phyloP scores from a whole-genome alignment of 1,140 invertebrate genomes.

The Listronotus oregonensis region DNA sequence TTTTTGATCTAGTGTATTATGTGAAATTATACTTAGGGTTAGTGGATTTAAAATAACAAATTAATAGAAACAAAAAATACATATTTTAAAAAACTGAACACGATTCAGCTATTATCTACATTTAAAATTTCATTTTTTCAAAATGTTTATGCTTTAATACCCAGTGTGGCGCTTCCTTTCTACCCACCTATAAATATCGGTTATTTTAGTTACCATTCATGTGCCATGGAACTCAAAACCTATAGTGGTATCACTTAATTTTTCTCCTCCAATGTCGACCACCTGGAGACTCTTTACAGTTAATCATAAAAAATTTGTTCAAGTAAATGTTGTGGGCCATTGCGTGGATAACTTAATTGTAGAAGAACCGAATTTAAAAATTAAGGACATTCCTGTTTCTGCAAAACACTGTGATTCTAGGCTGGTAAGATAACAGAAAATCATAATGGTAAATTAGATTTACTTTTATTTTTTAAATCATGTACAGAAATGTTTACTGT shows the following conservation, averaged over 20 bases:
- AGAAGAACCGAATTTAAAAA: constrained; percentile 54
- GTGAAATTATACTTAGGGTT: too few relatives aligned
- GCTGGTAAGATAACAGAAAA: constrained; percentile 47
- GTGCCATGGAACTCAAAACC: constrained; percentile 77
- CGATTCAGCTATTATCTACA: too few relatives aligned
- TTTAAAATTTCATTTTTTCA: too few relatives aligned
- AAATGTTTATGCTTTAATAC: too few relatives aligned
- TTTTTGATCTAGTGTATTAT: too few relatives aligned
- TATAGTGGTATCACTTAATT: constrained; percentile 72
- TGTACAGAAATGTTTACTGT: background rate
- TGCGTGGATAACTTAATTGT: constrained; percentile 45
- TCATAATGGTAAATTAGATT: too few relatives aligned
- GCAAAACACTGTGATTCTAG: constrained; percentile 67
- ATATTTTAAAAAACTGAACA: too few relatives aligned
- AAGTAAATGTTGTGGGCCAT: constrained; percentile 74
- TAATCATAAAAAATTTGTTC: constrained; percentile 78
- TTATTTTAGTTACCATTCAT: constrained; percentile 61
- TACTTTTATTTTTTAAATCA: background rate
- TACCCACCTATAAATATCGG: too few relatives aligned
- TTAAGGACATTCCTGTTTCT: constrained; percentile 54
- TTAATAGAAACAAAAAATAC: too few relatives aligned
- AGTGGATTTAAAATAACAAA: too few relatives aligned
- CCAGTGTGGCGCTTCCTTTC: too few relatives aligned
- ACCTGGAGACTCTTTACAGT: constrained; percentile 82
- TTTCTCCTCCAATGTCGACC: constrained; percentile 80